These are phyloP conservation scores for Halichoerus grypus DNA, from an alignment of 2,113 vertebrate genomes.

Conservation along the genomic window DNA sequence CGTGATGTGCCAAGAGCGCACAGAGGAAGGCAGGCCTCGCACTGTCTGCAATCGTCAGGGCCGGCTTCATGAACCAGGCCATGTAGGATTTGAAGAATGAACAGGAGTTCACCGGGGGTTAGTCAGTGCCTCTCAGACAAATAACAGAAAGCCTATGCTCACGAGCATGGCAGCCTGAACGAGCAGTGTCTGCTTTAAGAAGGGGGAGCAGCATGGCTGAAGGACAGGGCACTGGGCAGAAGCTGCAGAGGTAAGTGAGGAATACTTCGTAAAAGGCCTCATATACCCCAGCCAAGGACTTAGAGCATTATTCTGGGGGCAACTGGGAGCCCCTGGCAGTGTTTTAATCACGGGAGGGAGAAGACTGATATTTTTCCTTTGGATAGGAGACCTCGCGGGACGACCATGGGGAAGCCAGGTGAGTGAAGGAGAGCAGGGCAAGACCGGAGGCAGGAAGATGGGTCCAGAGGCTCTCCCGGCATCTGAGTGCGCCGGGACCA, in stretches of 20 bases:
- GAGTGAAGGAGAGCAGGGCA: neutral
- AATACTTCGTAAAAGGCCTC: neutral
- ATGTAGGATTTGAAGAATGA: neutral
- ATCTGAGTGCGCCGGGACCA: neutral
- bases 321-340: neutral
- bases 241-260: neutral
- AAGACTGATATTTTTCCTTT: constrained; percentile 21
- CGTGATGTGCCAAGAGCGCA: neutral
- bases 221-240: neutral
- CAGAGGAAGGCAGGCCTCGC: neutral
- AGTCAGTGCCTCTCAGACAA: neutral
- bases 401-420: neutral
- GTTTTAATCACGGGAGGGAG: neutral
- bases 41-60: neutral
- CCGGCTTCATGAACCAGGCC: neutral
- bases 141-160: neutral
- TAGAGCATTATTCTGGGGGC: neutral
- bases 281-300: neutral
- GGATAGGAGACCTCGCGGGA: neutral
- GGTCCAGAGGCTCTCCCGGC: neutral
- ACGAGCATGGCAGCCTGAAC: neutral
- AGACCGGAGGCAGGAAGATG: neutral
- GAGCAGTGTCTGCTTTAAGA: neutral
- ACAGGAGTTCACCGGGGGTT: neutral
- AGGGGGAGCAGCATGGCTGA: neutral